Evolutionary conservation across 2,113 vertebrate genomes (phyloP), one percentile per base, ranked within the genome.

Genomic region (Cairina moschata): DNA sequence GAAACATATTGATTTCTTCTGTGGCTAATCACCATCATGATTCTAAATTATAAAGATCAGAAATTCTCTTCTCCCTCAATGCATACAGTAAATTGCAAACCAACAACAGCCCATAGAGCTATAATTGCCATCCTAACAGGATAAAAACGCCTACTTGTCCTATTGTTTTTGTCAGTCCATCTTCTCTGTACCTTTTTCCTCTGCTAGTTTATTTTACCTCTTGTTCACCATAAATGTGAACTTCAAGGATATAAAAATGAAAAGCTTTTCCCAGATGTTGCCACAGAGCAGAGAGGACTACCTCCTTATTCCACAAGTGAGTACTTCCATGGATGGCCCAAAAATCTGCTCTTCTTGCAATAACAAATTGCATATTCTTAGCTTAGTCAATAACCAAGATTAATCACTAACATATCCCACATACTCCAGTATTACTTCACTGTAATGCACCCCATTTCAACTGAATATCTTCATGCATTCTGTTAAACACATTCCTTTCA

Each of bases 41-140:
- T 90, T 96, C 91, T 93, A 96, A 96, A 96, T 95, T 96, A 95
- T 85, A 94, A 96, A 96, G 87, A 97, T 93, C 93, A 96, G 75
- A 95, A 96, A 93, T 94, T 96, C 75, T 90, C 89, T 95, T 93
- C 82, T 94, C 90, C 72, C 85, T 87, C 93, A 91, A 91, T 86
- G 90, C 94, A 92, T 95, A 94, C 85, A 91, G 84, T 85, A 95
- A 96, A 95, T 91, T 96, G 94, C 82, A 94, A 91, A 91, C 75
- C 67, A 94, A 90, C 87, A 96, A 80, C 83, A 90, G 68, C 65
- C 72, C 65, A 91, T 36, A 94, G 83, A 94, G 82, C 68, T 91
- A 67, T 94, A 95, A 94, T 85, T 91, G 89, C 87, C 84, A 91
- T 82, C 62, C 69, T 95, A 81, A 94, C 85, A 90, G 82, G 78